Percentiles rank a stretch among this genome's conserved stretches.
Evolutionary conservation across 2,113 vertebrate genomes (phyloP).

Genomic region (Gallinago paraguaiae): DNA sequence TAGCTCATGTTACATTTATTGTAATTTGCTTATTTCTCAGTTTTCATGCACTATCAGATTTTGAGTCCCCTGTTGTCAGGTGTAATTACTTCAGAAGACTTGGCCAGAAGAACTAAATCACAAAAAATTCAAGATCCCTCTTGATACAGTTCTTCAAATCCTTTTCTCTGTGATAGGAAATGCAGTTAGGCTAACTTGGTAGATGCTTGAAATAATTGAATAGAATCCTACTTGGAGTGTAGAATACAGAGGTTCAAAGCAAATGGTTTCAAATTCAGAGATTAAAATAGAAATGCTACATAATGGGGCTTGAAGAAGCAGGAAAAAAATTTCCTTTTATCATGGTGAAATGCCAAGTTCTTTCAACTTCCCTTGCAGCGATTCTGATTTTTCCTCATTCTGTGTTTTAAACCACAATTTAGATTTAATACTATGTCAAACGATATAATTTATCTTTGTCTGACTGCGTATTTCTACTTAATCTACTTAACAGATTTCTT

Average conservation of each 20-base stretch:
- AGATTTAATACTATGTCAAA: conserved; percentile 1
- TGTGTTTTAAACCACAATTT: conserved; percentile 20
- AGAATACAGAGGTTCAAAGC: conserved; percentile 28
- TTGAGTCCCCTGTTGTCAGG: background rate
- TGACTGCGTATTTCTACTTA: conserved; percentile 15
- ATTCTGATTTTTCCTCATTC: background rate
- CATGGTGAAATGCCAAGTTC: background rate
- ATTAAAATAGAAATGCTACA: conserved; percentile 22
- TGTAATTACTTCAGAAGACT: conserved; percentile 23
- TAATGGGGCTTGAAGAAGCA: background rate
- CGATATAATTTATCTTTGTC: conserved; percentile 39
- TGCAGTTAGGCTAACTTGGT: background rate
- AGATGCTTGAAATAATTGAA: conserved; percentile 50
- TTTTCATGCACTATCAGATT: conserved; percentile 5
- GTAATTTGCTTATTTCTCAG: background rate
- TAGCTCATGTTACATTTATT: background rate
- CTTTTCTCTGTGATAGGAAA: background rate
- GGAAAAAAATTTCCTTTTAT: background rate
- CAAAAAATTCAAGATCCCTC: background rate
- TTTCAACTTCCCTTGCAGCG: background rate
- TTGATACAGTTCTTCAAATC: conserved; percentile 32
- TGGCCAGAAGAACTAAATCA: background rate
- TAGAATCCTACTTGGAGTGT: conserved; percentile 24
- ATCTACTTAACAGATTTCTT: conserved; percentile 42
- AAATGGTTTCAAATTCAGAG: conserved; percentile 6